A percentile compares a stretch with the other conserved stretches of the same genome.
Conservation (phyloP, 1,140 invertebrate genomes). For the Steinernema feltiae region DNA sequence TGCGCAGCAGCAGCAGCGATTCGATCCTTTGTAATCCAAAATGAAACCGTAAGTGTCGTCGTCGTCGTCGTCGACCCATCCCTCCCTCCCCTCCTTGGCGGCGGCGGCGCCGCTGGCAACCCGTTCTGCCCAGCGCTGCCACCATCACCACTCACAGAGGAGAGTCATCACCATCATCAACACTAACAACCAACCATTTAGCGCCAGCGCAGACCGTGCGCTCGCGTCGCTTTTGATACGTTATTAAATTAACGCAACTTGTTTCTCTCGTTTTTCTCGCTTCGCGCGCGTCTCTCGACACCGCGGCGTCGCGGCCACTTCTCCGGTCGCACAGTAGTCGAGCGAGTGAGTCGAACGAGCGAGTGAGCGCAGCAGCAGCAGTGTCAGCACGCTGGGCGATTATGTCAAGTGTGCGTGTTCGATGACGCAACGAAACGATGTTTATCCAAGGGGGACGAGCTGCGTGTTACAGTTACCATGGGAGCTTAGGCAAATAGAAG, state of each 20-base stretch:
- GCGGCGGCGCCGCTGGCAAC: not conserved
- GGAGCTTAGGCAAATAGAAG: not conserved
- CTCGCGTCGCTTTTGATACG: not conserved
- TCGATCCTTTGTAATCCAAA: conserved; percentile 5
- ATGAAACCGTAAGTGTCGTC: conserved; percentile 15
- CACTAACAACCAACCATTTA: not conserved
- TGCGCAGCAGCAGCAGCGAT: no score
- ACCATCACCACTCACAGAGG: not conserved
- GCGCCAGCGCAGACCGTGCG: not conserved
- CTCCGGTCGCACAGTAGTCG: conserved; percentile 12
- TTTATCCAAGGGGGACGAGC: not conserved
- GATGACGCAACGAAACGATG: conserved; percentile 9
- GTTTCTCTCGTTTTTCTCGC: conserved; percentile 1
- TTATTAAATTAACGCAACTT: conserved; percentile 15
- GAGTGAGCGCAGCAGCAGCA: not conserved
- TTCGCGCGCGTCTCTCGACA: not conserved
- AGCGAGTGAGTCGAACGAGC: no score
- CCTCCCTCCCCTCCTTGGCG: not conserved
- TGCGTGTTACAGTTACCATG: not conserved
- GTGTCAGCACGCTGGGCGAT: not conserved
- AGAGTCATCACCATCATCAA: no score
- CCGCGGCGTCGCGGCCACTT: not conserved
- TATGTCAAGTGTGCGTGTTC: conserved; percentile 15
- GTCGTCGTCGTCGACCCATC: not conserved
- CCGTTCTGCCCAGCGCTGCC: not conserved